Percentiles rank a stretch among this genome's conserved stretches.
Conservation (phyloP, 2,888 invertebrate genomes). For the Shargacucullia verbasci region DNA sequence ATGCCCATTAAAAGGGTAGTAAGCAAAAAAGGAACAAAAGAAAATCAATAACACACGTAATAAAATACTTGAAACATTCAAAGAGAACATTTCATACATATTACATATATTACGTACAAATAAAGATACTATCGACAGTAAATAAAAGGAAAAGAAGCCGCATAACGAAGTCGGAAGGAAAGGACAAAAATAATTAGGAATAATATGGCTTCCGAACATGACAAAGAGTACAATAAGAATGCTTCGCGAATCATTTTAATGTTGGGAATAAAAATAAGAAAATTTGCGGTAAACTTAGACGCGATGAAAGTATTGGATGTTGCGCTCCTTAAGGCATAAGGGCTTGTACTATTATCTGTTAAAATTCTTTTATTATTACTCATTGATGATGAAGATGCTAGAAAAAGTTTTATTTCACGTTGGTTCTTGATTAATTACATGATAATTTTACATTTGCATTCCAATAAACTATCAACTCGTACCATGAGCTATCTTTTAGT, state of each 20-base stretch:
- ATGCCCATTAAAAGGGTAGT: constrained; percentile 27
- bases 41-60: constrained; percentile 47
- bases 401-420: too few species aligned
- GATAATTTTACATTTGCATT: too few species aligned
- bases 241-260: constrained; percentile 59
- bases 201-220: constrained; percentile 77
- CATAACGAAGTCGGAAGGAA: constrained; percentile 70
- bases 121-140: constrained; percentile 68
- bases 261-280: constrained; percentile 54
- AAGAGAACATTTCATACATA: constrained; percentile 61
- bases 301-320: constrained; percentile 22
- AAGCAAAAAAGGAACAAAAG: constrained; percentile 41
- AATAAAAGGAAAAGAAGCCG: constrained; percentile 74
- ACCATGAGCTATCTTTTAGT: too few species aligned
- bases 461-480: too few species aligned
- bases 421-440: too few species aligned
- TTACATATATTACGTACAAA: constrained; percentile 62
- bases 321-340: neutral
- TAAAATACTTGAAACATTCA: constrained; percentile 46
- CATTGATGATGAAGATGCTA: too few species aligned
- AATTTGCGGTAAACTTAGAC: constrained; percentile 42
- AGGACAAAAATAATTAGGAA: constrained; percentile 79
- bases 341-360: too few species aligned
- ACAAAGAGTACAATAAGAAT: constrained; percentile 72
- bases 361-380: too few species aligned